phyloP scores from a whole-genome alignment of 2,888 invertebrate genomes.

The Hoplodrina blanda region DNA sequence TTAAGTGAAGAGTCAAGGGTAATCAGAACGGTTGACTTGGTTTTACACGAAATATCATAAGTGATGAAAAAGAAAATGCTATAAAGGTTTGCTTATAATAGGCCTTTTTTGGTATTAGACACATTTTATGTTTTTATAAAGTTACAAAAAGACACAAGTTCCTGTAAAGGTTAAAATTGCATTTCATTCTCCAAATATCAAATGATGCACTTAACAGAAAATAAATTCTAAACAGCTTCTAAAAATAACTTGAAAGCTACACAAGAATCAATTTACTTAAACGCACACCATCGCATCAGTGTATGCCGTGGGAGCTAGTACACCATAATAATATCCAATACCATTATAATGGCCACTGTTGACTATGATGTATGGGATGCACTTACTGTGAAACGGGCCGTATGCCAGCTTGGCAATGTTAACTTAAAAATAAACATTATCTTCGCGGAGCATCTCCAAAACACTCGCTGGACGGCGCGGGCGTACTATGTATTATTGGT shows the following conservation, averaged over 20 bases:
- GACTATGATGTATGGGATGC: conserved; percentile 57
- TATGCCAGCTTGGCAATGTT: conserved; percentile 58
- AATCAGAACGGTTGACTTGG: conserved; percentile 3
- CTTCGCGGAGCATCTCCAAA: conserved; percentile 39
- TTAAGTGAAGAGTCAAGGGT: conserved; percentile 1
- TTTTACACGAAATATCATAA: conserved; percentile 2
- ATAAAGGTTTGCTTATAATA: not conserved
- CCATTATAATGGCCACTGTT: conserved; percentile 42
- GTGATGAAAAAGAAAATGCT: not conserved
- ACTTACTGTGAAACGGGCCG: conserved; percentile 55
- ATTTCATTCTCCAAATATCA: not conserved
- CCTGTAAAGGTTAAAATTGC: not conserved
- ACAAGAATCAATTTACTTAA: conserved; percentile 14
- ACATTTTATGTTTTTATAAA: not conserved
- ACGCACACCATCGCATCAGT: conserved; percentile 16
- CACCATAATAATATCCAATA: conserved; percentile 44
- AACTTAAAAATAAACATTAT: conserved; percentile 56
- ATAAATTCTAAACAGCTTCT: not conserved
- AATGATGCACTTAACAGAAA: not conserved
- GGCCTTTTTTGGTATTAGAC: not conserved
- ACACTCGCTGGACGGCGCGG: conserved; percentile 4
- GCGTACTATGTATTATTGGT: conserved; percentile 34
- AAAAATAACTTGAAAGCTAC: not conserved
- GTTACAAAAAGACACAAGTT: not conserved
- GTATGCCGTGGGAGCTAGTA: conserved; percentile 10